Evolutionary conservation across 1,140 invertebrate species (phyloP).

Genomic region (Bombus sibiricus): DNA sequence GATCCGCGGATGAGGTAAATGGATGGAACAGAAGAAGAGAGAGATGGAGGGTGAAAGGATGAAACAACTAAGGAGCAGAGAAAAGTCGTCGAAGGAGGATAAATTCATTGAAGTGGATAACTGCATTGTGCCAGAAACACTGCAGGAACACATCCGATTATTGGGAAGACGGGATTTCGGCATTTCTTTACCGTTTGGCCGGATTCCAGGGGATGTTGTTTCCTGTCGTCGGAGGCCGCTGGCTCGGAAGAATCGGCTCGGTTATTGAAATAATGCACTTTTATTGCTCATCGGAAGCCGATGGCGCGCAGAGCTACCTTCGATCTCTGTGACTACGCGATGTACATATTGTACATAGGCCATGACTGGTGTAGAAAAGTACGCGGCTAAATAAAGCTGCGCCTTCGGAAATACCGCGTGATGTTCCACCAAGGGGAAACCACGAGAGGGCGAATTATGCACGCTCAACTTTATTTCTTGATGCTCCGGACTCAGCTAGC

Average conservation of each 20-base stretch:
- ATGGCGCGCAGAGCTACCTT: background rate
- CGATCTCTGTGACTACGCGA: constrained; percentile 19
- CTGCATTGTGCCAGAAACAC: constrained; percentile 79
- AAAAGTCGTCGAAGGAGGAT: constrained; percentile 63
- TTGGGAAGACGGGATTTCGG: constrained; percentile 78
- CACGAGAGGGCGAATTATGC: constrained; percentile 57
- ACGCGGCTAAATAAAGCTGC: constrained; percentile 17
- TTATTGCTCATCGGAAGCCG: constrained; percentile 71
- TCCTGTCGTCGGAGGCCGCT: constrained; percentile 77
- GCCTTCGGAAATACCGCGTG: background rate
- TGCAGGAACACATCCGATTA: constrained; percentile 81
- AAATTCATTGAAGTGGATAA: constrained; percentile 80
- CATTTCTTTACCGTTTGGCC: constrained; percentile 78
- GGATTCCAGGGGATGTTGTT: constrained; percentile 79
- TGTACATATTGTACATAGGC: background rate
- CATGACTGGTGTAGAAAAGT: background rate
- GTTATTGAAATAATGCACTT: constrained; percentile 81
- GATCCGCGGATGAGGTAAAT: background rate
- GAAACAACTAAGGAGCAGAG: constrained; percentile 40
- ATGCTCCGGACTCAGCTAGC: constrained; percentile 3
- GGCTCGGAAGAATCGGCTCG: constrained; percentile 78
- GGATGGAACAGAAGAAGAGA: too few relatives aligned
- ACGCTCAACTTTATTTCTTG: constrained; percentile 65
- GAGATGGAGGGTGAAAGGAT: background rate
- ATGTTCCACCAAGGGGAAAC: background rate